phyloP scores from a whole-genome alignment of 2,113 vertebrate genomes.

The Lutjanus erythropterus region DNA sequence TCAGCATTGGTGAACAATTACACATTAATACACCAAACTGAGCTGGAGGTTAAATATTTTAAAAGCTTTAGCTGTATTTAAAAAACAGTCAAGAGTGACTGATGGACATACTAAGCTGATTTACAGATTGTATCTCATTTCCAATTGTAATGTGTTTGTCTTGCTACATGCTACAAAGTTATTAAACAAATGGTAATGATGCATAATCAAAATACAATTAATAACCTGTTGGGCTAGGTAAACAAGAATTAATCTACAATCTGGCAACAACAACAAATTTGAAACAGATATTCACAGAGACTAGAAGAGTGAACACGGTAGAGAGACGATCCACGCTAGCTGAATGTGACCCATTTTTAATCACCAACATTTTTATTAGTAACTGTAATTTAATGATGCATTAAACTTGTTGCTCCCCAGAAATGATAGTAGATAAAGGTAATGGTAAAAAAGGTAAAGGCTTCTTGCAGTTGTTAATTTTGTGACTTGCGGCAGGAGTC shows the following conservation, averaged over 20 bases:
- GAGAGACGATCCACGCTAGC: too few relatives aligned
- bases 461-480: too few relatives aligned
- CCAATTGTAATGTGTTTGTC: slow-evolving; percentile 31
- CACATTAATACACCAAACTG: neutral
- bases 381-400: too few relatives aligned
- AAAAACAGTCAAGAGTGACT: slow-evolving; percentile 2
- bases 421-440: too few relatives aligned
- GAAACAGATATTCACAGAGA: neutral
- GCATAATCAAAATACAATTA: slow-evolving; percentile 28
- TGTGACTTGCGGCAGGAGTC: too few relatives aligned
- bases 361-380: too few relatives aligned
- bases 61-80: neutral
- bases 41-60: neutral
- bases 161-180: slow-evolving; percentile 5
- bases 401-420: too few relatives aligned
- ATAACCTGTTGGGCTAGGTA: slow-evolving; percentile 14
- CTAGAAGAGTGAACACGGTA: too few relatives aligned
- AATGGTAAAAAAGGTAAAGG: too few relatives aligned
- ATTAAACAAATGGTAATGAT: slow-evolving; percentile 32
- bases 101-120: neutral
- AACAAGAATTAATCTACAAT: slow-evolving; percentile 21
- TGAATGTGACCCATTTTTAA: too few relatives aligned
- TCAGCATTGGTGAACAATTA: neutral
- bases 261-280: neutral
- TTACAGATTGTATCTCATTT: slow-evolving; percentile 23